phyloP scores from a whole-genome alignment of 2,797 vertebrate species.

The Cuniculus paca region DNA sequence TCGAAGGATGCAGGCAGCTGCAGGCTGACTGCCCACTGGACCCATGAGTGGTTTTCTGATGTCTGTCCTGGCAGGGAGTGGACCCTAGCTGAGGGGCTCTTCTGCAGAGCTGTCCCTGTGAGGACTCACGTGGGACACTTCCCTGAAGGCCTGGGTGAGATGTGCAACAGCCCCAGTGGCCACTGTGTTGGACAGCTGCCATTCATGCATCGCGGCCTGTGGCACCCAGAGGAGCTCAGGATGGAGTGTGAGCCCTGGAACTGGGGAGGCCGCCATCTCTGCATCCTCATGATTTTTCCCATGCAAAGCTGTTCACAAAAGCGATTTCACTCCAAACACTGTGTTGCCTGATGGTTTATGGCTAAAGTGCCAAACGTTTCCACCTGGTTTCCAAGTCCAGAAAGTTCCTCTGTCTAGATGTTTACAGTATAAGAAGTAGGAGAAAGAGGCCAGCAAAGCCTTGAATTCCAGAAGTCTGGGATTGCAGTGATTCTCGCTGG shows the following conservation, averaged over 20 bases:
- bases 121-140: accelerated
- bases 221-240: accelerated
- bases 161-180: accelerated
- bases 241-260: accelerated
- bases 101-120: background rate
- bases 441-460: background rate
- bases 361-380: too few relatives aligned
- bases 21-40: background rate
- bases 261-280: accelerated
- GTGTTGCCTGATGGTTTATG: background rate
- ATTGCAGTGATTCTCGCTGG: accelerated
- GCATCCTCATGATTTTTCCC: background rate
- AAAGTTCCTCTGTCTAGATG: background rate
- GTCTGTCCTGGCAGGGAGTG: background rate
- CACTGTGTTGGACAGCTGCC: accelerated
- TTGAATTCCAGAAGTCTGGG: background rate
- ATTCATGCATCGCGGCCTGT: accelerated
- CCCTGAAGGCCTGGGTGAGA: too few relatives aligned
- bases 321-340: background rate
- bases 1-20: background rate
- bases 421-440: background rate
- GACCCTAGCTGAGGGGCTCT: accelerated
- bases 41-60: background rate
- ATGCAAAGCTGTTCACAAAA: background rate
- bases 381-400: background rate